Conservation (phyloP, 1,140 invertebrate genomes). For the Medauroidea extradentata region DNA sequence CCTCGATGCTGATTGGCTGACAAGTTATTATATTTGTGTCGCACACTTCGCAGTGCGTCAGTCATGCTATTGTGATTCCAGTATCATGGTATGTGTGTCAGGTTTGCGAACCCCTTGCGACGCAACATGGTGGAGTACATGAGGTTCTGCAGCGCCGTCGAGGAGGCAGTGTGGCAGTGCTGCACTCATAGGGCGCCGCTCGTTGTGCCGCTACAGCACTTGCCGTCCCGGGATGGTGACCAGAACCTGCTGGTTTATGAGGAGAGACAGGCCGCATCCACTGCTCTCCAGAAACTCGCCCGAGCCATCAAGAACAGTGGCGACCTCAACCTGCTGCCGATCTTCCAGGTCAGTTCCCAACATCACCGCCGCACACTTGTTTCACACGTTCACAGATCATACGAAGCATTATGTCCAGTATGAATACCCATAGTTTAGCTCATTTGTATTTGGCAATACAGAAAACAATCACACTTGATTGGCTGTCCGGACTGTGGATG, state of each 20-base stretch:
- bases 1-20: no score
- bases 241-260: conserved; percentile 65
- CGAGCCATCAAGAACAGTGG: conserved; percentile 41
- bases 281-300: conserved; percentile 57
- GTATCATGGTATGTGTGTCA: no score
- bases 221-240: conserved; percentile 54
- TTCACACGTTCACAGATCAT: no score
- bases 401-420: no score
- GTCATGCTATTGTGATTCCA: no score
- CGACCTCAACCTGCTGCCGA: conserved; percentile 55
- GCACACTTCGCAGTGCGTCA: no score
- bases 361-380: no score
- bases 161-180: conserved; percentile 58
- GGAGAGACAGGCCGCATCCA: conserved; percentile 53
- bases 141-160: conserved; percentile 56
- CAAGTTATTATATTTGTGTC: no score
- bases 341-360: conserved; percentile 50
- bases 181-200: conserved; percentile 59
- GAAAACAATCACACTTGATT: no score
- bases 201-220: conserved; percentile 56
- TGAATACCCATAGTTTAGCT: no score
- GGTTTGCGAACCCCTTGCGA: conserved; percentile 54
- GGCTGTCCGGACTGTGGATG: no score
- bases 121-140: conserved; percentile 56
- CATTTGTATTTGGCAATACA: no score